Percentiles rank a stretch among this genome's conserved stretches.
phyloP scores from a whole-genome alignment of 2,888 invertebrate genomes.

The Mystacides longicornis region DNA sequence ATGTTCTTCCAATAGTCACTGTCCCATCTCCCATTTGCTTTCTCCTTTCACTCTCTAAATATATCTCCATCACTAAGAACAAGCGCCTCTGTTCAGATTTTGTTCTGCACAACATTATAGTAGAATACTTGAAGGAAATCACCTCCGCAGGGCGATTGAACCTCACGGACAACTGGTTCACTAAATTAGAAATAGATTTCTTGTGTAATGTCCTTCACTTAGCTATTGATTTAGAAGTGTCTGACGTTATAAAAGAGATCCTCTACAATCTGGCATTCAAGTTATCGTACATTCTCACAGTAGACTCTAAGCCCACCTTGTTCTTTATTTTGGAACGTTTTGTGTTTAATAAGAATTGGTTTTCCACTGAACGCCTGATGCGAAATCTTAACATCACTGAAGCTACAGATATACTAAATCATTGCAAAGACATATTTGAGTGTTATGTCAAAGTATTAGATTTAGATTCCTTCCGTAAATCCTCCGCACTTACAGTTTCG shows the following conservation, averaged over 20 bases:
- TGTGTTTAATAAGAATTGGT: constrained; percentile 55
- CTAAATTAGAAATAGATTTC: constrained; percentile 54
- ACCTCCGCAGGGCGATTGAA: constrained; percentile 33
- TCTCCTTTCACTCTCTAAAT: constrained; percentile 38
- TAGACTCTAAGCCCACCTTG: constrained; percentile 51
- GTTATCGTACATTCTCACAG: constrained; percentile 51
- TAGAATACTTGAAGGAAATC: constrained; percentile 40
- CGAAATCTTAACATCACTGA: constrained; percentile 47
- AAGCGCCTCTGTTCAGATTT: constrained; percentile 37
- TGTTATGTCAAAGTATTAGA: constrained; percentile 42
- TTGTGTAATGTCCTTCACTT: constrained; percentile 38
- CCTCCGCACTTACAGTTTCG: constrained; percentile 39
- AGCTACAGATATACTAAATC: constrained; percentile 39
- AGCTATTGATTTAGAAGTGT: constrained; percentile 15
- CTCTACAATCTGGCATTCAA: constrained; percentile 53
- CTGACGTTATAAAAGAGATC: constrained; percentile 43
- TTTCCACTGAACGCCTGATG: constrained; percentile 49
- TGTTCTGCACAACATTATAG: constrained; percentile 34
- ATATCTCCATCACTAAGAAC: constrained; percentile 34
- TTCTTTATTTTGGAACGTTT: constrained; percentile 51
- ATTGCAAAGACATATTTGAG: constrained; percentile 39
- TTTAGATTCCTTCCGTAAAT: constrained; percentile 33
- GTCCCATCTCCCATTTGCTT: constrained; percentile 39
- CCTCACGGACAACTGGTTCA: constrained; percentile 54
- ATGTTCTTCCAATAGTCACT: constrained; percentile 39